Base-by-base conservation (phyloP, 2,888 invertebrate species). In the Ernsta delagoae region DNA sequence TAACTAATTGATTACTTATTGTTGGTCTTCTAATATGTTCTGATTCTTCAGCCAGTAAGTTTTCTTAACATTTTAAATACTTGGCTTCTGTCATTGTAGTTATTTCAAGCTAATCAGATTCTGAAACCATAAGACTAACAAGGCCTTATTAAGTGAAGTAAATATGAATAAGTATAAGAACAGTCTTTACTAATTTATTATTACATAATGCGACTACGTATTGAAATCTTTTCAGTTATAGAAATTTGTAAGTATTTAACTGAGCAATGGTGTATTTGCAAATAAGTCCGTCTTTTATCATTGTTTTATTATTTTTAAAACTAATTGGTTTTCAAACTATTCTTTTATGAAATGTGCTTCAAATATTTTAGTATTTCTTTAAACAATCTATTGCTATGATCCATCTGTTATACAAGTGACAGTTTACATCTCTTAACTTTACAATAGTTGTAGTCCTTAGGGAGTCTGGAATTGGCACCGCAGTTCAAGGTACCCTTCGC, bases 61-160 rank as follows among this genome's bases (percentile, higher is more conserved):
- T 62, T 56, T 69, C 31, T 69, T 69, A 69, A 69, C 56, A 63
- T 57, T 69, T 68, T 69, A 69, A 68, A 63, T 57, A 68, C 50
- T 57, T 69, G 63, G 63, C 69, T 63, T 69, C 69, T 68, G 59
- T 62, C 69, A 57, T 62, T 59, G 53, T 59, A 24, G 69, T 69
- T 69, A 59, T 63, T 64, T 68, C 48, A 61, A 68, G 69, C 63
- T 69, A 69, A 69, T 64, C 63, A 69, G 69, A 63, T 69, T 69
- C 69, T 69, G 69, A 69, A 69, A 69, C 69, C 68, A 59, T 69
- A 69, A 69, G 63, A 69, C 63, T 69, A 69, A 69, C 68, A 69
- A 69, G 63, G 68, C 68, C 63, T 69, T 68, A 62, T 68, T 63
- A 69, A 69, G 50, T 69, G 63, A 69, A 69, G 62, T 69, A 69